Evolutionary conservation across 2,888 invertebrate genomes (phyloP), one percentile per base, ranked within the genome.

Genomic region (Rhingia rostrata): DNA sequence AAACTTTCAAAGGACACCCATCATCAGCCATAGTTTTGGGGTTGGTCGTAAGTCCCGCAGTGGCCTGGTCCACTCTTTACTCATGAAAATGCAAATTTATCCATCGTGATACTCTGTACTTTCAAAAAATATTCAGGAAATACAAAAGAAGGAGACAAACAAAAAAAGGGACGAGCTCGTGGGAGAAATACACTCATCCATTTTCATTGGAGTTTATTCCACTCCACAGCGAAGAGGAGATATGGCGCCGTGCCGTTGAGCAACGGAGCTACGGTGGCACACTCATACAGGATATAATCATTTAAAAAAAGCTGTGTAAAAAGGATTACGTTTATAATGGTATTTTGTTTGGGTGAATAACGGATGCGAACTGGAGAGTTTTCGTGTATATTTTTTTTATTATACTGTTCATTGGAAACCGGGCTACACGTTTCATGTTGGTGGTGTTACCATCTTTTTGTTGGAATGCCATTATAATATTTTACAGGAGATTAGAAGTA

Each of bases 401-500:
- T 53, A 35, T 41, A 51, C 30, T 69, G 37, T 60, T 32, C 63
- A 61, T 37, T 73, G 12, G 47, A 30, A 43, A 33, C 53, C 39
- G 14, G 3, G 33, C 47, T 22, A 45, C 35, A 43, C 12, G 47
- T 51, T 58, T 66, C 58, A 51, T 22, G 41, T 35, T 43, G 49
- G 51, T 58, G 2, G 33, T 61, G 58, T 66, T 45, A 32, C 53
- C 10, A 14, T 49, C 45, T 67, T 54, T 69, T 69, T 35, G 67
- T 61, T 67, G 75, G 53, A 61, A 77, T 67, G 75, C 75, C 61
- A 67, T 64, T 78, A 78, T 78, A 78, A 78, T 78, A 78, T 70
- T 70, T 78, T 78, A 64, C 70, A 64, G 58, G 49, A 70, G 78
- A 78, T 78, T 78, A 78, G 70, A 70, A 78, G 70, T 70, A 78